Percentiles rank a stretch among this genome's conserved stretches.
Evolutionary conservation across 2,113 vertebrate genomes (phyloP).

Genomic region (Rana temporaria): DNA sequence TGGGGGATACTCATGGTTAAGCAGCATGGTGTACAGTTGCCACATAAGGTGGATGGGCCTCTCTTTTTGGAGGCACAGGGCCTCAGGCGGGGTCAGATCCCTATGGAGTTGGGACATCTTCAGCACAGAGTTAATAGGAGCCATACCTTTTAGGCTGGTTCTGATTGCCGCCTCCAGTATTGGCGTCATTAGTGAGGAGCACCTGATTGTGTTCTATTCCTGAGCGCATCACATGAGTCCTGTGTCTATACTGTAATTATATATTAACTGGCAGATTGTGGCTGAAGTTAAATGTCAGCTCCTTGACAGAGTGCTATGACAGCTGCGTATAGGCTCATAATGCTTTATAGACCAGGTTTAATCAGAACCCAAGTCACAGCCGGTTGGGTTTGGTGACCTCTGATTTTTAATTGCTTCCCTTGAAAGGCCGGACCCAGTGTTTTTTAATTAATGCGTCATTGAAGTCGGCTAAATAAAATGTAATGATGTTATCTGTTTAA

Average conservation of each 20-base stretch:
- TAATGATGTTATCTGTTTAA: background rate
- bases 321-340: background rate
- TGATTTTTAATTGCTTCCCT: background rate
- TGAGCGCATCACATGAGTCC: conserved; percentile 32
- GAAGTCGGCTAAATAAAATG: background rate
- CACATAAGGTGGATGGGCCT: too few species aligned
- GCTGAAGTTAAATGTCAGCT: conserved; percentile 17
- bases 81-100: too few species aligned
- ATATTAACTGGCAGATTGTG: background rate
- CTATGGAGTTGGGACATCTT: too few species aligned
- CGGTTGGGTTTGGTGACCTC: background rate
- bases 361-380: conserved; percentile 4
- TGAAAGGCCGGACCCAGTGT: background rate
- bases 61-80: too few species aligned
- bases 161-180: background rate
- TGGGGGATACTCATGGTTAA: too few species aligned
- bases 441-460: background rate
- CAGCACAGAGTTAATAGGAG: background rate
- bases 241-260: conserved; percentile 3
- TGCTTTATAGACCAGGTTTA: conserved; percentile 2
- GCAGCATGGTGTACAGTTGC: too few species aligned
- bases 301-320: conserved; percentile 17
- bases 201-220: conserved; percentile 42
- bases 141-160: background rate
- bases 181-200: background rate